These are phyloP conservation scores for Parnassius glacialis DNA, from an alignment of 2,888 invertebrate genomes.

Conservation along the genomic window DNA sequence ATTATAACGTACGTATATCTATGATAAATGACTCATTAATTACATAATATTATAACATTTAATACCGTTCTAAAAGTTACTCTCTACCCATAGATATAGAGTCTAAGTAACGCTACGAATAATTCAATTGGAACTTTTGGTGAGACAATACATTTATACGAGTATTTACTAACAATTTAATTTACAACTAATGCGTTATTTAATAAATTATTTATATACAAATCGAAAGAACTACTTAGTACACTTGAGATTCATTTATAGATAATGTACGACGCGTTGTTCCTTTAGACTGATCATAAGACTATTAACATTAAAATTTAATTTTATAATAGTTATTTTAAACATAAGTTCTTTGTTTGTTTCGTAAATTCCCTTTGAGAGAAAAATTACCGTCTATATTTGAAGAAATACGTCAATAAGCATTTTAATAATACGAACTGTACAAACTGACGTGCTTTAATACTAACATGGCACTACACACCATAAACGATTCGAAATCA, in stretches of 20 bases:
- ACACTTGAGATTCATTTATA: constrained; percentile 68
- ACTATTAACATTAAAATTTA: constrained; percentile 25
- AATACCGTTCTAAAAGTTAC: constrained; percentile 56
- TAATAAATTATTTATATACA: constrained; percentile 64
- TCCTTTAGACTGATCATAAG: constrained; percentile 48
- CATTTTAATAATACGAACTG: constrained; percentile 56
- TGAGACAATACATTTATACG: constrained; percentile 48
- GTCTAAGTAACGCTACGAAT: constrained; percentile 33
- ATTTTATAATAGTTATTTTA: constrained; percentile 14
- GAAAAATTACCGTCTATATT: constrained; percentile 6
- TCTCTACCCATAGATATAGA: constrained; percentile 32
- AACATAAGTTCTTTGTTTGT: constrained; percentile 3
- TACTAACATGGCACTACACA: constrained; percentile 78
- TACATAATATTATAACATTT: constrained; percentile 59
- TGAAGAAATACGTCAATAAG: constrained; percentile 32
- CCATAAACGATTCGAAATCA: constrained; percentile 70
- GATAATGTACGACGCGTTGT: constrained; percentile 37
- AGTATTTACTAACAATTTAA: constrained; percentile 47
- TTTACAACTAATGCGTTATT: constrained; percentile 50
- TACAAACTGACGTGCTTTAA: constrained; percentile 52
- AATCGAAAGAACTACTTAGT: constrained; percentile 48
- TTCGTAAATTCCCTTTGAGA: not conserved
- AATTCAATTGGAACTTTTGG: constrained; percentile 54
- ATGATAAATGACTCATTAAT: constrained; percentile 55
- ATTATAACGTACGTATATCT: constrained; percentile 43